phyloP scores from a whole-genome alignment of 2,888 invertebrate species.

The Pammene aurita region DNA sequence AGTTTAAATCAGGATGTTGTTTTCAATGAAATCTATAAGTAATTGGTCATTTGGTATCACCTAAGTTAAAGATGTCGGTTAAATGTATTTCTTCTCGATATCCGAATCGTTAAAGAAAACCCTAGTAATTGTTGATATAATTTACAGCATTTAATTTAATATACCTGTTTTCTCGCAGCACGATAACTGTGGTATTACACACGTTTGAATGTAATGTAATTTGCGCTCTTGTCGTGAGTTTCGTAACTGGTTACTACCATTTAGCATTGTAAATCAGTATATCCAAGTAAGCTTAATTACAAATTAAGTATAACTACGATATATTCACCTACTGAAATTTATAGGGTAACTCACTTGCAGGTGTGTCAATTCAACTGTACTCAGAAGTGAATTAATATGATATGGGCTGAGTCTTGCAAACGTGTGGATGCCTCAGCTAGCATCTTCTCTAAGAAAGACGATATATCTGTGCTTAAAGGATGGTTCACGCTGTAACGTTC shows the following conservation, averaged over 20 bases:
- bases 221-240: slow-evolving; percentile 4
- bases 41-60: too few species aligned
- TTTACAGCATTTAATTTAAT: too few species aligned
- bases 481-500: too few species aligned
- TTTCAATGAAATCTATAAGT: too few species aligned
- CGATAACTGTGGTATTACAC: slow-evolving; percentile 1
- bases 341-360: background rate
- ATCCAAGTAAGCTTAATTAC: background rate
- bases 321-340: background rate
- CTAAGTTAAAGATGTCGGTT: too few species aligned
- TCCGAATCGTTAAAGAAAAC: too few species aligned
- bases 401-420: background rate
- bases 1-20: background rate
- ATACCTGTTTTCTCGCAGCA: background rate
- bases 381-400: background rate
- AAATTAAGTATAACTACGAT: background rate
- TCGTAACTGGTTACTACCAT: background rate
- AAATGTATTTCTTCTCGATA: too few species aligned
- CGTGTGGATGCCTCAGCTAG: too few species aligned
- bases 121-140: too few species aligned
- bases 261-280: background rate
- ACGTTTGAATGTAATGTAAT: slow-evolving; percentile 10
- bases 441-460: too few species aligned
- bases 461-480: too few species aligned
- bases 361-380: background rate